Conservation (phyloP, 1,140 invertebrate genomes). For the Magallana ariakensis region DNA sequence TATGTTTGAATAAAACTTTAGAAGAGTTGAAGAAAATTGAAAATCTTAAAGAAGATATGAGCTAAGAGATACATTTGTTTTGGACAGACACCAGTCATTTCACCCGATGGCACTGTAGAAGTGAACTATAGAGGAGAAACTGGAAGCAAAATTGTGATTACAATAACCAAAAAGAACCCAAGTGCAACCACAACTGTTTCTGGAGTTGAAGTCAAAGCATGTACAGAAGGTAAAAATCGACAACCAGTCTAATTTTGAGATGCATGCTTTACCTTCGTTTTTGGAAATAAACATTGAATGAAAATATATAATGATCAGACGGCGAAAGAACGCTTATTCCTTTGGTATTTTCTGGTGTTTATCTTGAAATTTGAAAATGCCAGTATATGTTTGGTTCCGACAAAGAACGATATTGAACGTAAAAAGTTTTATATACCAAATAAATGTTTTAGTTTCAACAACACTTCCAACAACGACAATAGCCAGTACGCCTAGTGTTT, state of each 20-base stretch:
- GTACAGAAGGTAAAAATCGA: neutral
- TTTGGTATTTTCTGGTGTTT: too few species aligned
- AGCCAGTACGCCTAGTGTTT: neutral
- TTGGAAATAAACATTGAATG: too few species aligned
- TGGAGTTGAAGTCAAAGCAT: neutral
- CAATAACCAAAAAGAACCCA: neutral
- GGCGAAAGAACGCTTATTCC: too few species aligned
- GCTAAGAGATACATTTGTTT: neutral
- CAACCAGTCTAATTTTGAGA: too few species aligned
- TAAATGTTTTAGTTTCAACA: neutral
- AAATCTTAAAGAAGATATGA: too few species aligned
- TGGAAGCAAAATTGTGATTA: neutral
- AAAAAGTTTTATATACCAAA: too few species aligned
- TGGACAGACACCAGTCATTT: neutral
- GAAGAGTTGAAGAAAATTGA: too few species aligned
- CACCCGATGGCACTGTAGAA: neutral
- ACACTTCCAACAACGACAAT: neutral
- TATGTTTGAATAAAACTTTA: neutral
- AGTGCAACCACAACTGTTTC: neutral
- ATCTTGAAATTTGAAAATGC: too few species aligned
- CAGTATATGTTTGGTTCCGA: too few species aligned
- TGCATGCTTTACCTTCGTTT: too few species aligned
- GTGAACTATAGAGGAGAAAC: neutral
- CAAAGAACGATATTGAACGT: too few species aligned
- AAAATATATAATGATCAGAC: too few species aligned